Base-by-base conservation (phyloP, 2,797 vertebrate species). In the Cottoperca gobio region DNA sequence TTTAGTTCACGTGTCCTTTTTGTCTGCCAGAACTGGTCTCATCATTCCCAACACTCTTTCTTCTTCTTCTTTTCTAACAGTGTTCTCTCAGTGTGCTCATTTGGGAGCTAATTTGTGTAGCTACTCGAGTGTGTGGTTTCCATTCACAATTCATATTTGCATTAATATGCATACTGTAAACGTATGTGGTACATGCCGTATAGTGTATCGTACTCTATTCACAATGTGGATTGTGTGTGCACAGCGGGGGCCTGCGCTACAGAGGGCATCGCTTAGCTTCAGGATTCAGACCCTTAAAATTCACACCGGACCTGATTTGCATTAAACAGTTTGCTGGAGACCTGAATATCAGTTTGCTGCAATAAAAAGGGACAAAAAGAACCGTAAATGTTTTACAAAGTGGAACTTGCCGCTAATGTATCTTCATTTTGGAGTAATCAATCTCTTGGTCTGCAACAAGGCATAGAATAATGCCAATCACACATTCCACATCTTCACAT, bases 61-160 rank as follows among this genome's bases (percentile, higher is more conserved):
- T 54, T 70, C 42, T 40, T 67, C 39, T n/a, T 71, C 39, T n/a
- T 67, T 52, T 10, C 5, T 12, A 43, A 23, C 11, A 24, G 17
- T 4, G 3, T 43, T 63, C 33, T 43, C 33, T 58, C 10, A 59
- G 6, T 2, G 42, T 42, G 21, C 64, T 88, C 67, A 65, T 62
- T 57, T 71, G 50, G 66, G 77, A 76, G 67, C 55, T 85, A 28
- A 83, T 87, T 71, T 84, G 23, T 73, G 45, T 59, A 31, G 33
- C 54, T 68, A 7, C 40, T 68, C 28, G 5, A 58, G 50, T 39
- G 19, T 53, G 57, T 37, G 16, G 21, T 45, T 63, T 14, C 78
- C 61, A 72, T 61, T 69, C 28, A 26, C 5, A 0, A 26, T 50
- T 71, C 8, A 52, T 16, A 63, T 69, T 50, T 31, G 57, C 64